These are phyloP conservation scores for Calypte anna DNA, from an alignment of 2,113 vertebrate genomes.

Conservation along the genomic window DNA sequence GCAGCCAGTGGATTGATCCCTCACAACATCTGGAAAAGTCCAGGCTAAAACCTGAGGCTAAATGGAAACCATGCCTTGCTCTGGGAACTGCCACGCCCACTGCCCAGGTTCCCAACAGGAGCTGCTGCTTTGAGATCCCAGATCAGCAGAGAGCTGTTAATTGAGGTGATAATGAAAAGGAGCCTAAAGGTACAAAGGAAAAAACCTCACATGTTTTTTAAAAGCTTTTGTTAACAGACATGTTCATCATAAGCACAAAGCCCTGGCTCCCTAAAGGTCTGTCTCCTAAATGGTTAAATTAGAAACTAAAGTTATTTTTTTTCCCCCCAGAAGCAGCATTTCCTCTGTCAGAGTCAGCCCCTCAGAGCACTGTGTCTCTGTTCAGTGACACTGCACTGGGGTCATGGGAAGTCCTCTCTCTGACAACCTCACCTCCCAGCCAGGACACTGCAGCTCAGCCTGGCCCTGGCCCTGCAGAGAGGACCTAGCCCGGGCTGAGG, in stretches of 20 bases:
- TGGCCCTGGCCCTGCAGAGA: neutral
- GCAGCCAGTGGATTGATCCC: neutral
- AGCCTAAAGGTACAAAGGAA: neutral
- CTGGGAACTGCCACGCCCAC: neutral
- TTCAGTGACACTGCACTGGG: constrained; percentile 55
- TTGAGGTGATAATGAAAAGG: neutral
- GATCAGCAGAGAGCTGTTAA: neutral
- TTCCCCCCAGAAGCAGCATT: constrained; percentile 61
- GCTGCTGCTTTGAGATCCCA: neutral
- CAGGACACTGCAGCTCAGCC: constrained; percentile 33
- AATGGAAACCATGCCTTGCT: neutral
- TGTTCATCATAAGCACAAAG: neutral
- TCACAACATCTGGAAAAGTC: neutral
- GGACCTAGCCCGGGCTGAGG: too few species aligned
- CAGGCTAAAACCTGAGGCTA: neutral
- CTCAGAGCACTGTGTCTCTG: constrained; percentile 42
- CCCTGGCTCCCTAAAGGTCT: neutral
- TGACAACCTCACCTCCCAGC: constrained; percentile 60
- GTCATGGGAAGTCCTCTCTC: constrained; percentile 78
- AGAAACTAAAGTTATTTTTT: neutral
- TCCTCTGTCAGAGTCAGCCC: constrained; percentile 75
- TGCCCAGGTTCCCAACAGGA: neutral
- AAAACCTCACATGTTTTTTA: neutral
- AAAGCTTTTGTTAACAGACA: neutral
- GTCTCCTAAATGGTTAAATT: constrained; percentile 58